These are phyloP conservation scores for Pitta sordida DNA, from an alignment of 2,113 vertebrate genomes.

Conservation along the genomic window DNA sequence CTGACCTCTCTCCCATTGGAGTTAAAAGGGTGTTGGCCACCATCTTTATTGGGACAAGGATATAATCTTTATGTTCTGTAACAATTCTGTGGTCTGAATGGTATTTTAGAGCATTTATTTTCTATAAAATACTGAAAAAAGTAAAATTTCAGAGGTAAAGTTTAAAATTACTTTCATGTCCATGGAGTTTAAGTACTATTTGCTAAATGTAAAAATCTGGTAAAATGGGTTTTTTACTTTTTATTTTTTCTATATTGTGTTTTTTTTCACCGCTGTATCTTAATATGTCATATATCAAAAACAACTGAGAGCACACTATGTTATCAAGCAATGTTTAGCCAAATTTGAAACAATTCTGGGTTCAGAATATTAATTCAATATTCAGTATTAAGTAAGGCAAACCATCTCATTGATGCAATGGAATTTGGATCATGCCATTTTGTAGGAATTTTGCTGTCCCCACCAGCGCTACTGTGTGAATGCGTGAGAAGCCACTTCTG, in stretches of 20 bases:
- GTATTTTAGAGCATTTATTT: conserved; percentile 68
- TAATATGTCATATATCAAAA: neutral
- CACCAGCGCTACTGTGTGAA: neutral
- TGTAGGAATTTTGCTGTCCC: neutral
- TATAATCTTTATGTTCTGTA: conserved; percentile 68
- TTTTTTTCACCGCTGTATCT: neutral
- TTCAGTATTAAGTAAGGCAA: neutral
- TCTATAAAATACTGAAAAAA: conserved; percentile 53
- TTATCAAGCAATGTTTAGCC: neutral
- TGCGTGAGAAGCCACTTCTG: neutral
- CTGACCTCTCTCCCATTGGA: neutral
- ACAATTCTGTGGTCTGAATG: conserved; percentile 64
- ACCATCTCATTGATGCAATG: neutral
- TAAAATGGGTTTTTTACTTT: conserved; percentile 22
- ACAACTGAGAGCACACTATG: neutral
- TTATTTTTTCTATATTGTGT: conserved; percentile 49
- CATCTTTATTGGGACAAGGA: conserved; percentile 29
- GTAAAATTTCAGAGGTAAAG: conserved; percentile 63
- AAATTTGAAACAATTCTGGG: neutral
- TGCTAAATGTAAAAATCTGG: conserved; percentile 70
- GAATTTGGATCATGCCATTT: neutral
- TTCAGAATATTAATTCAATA: no score
- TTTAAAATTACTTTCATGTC: conserved; percentile 64
- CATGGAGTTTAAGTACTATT: conserved; percentile 48
- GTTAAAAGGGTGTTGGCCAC: neutral